Evolutionary conservation across 2,888 invertebrate species (phyloP), one percentile per base, ranked within the genome.

Genomic region (Gonocerus acuteangulatus): DNA sequence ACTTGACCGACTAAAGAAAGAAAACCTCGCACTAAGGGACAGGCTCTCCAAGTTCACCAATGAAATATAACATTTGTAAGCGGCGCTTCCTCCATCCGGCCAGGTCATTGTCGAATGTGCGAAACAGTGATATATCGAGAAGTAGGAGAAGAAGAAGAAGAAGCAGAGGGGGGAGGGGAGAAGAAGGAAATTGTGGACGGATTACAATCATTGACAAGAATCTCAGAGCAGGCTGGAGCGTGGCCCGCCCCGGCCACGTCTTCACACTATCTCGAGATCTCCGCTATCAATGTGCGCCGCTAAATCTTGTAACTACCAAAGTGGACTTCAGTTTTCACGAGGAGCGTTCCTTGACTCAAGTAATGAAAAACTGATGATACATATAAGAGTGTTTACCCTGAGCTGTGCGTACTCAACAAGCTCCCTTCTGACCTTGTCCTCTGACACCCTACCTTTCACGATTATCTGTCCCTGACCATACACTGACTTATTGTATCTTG

Each of bases 1-100:
- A 76, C 80, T 91, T 74, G 91, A 92, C 78, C 82, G 89, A 77
- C 81, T 91, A 77, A 90, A 91, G 81, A 91, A 90, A 78, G 91
- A 91, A 77, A 91, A 91, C 75, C 83, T 88, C 80, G 83, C 89
- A 76, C 80, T 91, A 75, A 86, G 90, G 75, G 89, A 90, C 77
- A 89, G 89, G 80, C 80, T 90, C 77, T 85, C 89, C 73, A 90
- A 90, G 80, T 89, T 85, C 65, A 68, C 70, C 18, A 63, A 67
- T 44, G 65, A 65, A 48, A 65, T 67, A 63, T 67, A 66, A 62
- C 65, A 54, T 23, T 60, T 48, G 63, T 62, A 56, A 60, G 62
- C 62, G 66, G 66, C 66, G 64, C 64, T 61, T 56, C 44, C 61
- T 64, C 60, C 51, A 51, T 49, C 61, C 51, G 42, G 39, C 39